Evolutionary conservation across 2,888 invertebrate genomes (phyloP), one percentile per base, ranked within the genome.

Genomic region (Cistogaster globosa): DNA sequence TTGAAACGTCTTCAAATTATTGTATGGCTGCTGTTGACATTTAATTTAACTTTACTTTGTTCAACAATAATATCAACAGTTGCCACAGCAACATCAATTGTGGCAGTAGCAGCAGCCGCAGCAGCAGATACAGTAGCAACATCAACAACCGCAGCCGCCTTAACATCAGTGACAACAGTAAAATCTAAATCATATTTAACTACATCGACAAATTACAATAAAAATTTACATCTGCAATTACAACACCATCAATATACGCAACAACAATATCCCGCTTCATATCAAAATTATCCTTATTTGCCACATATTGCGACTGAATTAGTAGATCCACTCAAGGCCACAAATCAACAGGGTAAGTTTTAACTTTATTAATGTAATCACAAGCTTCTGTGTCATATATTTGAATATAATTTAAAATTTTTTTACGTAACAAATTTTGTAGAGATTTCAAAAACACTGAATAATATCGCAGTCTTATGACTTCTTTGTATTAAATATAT

Each of bases 201-300:
- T 7, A 58, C 65, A 58, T 26, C 38, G 32, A 1, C 42, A 16
- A 53, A 51, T 65, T 58, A 58, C n/a, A 71, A 45, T 32, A 83
- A 71, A 74, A 83, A 77, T 67, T 77, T 78, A 60, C 67, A 82
- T 55, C 38, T 80, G 5, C 80, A 82, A 60, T 62, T 71, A 71
- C 74, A 86, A 71, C 75, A 83, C 53, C 75, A 81, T 60, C 82
- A 84, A 77, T 68, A 82, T 53, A 57, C 63, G 36, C 74, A 86
- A 36, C 84, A 86, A 80, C 78, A 72, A 63, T 83, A 83, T 74
- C 74, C 76, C 36, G 79, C 55, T 20, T 67, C 72, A 74, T 79
- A 83, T 83, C 83, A 83, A 65, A 83, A 83, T 65, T 83, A 77
- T 82, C 82, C 82, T 12, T 82, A 55, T 72, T 58, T 60, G 42